Percentiles rank a stretch among this genome's conserved stretches.
Evolutionary conservation across 2,113 vertebrate genomes (phyloP).

Genomic region (Pandion haliaetus): DNA sequence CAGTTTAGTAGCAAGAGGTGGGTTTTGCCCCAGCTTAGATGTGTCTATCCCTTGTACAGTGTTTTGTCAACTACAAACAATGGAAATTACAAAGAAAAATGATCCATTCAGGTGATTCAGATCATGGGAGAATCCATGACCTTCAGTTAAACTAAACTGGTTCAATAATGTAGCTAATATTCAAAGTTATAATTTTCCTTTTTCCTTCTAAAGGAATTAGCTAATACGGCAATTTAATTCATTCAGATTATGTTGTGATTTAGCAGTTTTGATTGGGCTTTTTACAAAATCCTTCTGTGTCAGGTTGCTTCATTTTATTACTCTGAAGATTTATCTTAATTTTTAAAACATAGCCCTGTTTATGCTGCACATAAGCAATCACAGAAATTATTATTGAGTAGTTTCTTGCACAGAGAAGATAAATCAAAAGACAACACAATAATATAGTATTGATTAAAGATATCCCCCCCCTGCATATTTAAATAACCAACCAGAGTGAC

Average conservation of each 20-base stretch:
- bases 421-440: neutral
- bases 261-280: neutral
- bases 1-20: neutral
- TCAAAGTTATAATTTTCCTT: neutral
- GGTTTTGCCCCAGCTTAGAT: neutral
- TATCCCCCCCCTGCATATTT: neutral
- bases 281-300: neutral
- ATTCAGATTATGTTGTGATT: neutral
- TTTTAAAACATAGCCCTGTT: neutral
- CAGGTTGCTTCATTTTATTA: neutral
- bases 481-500: neutral
- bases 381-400: neutral
- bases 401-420: neutral
- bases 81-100: neutral
- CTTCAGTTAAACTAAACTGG: neutral
- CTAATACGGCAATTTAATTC: neutral
- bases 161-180: neutral
- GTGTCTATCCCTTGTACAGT: neutral
- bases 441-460: neutral
- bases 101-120: neutral
- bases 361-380: neutral
- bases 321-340: neutral
- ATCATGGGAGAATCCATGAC: neutral
- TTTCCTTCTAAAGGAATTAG: neutral
- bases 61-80: neutral